These are phyloP conservation scores for Pseudochirops corinnae DNA, from an alignment of 2,797 vertebrate species.

Conservation along the genomic window DNA sequence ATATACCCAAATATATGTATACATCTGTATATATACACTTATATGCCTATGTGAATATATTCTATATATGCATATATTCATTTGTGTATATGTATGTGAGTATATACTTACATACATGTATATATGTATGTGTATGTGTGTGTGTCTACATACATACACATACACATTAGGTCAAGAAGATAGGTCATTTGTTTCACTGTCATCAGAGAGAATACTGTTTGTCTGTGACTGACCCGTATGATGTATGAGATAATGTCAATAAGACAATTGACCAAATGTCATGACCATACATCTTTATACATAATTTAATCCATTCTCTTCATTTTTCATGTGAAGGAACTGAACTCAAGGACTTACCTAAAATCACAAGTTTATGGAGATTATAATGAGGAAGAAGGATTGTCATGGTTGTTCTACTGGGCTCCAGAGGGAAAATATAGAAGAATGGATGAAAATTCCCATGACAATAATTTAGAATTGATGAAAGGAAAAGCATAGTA, in stretches of 20 bases:
- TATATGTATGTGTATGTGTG: background rate
- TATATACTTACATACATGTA: too few species aligned
- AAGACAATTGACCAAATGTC: background rate
- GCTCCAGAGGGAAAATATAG: background rate
- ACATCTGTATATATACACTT: background rate
- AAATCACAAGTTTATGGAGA: background rate
- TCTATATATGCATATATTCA: background rate
- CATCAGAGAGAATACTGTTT: background rate
- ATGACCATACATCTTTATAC: background rate
- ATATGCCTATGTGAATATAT: background rate
- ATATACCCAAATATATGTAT: background rate
- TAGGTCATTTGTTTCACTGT: background rate
- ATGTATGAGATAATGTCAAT: background rate
- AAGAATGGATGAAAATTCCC: background rate
- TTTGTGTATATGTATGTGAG: background rate
- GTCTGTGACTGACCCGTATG: background rate
- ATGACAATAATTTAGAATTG: background rate
- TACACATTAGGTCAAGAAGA: background rate
- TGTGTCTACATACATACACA: background rate
- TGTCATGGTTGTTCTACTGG: background rate
- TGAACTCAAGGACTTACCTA: background rate
- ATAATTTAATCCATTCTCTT: background rate
- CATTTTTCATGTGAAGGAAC: background rate
- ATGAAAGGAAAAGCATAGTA: background rate
- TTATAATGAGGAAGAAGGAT: background rate